Evolutionary conservation across 2,888 invertebrate genomes (phyloP).

Genomic region (Balanococcus diminutus): DNA sequence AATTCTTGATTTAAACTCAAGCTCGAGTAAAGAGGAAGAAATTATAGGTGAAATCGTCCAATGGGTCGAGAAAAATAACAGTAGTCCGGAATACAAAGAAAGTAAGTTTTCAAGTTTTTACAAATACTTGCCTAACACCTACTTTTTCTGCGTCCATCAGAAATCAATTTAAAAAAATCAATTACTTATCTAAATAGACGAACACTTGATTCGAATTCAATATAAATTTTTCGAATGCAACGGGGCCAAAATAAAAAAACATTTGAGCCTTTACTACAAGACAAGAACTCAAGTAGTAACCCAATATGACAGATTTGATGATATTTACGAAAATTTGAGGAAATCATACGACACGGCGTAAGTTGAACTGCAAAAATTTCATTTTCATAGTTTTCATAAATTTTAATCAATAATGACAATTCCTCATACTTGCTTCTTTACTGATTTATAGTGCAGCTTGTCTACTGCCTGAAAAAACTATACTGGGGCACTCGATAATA

Average conservation of each 20-base stretch:
- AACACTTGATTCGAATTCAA: background rate
- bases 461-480: background rate
- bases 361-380: background rate
- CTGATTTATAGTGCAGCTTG: background rate
- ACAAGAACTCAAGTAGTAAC: background rate
- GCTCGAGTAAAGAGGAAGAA: background rate
- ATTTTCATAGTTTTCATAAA: background rate
- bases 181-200: background rate
- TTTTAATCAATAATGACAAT: background rate
- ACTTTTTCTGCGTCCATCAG: too few relatives aligned
- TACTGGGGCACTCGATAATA: background rate
- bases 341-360: background rate
- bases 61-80: background rate
- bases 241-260: background rate
- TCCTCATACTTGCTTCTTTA: background rate
- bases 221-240: background rate
- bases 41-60: background rate
- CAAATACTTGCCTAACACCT: too few relatives aligned
- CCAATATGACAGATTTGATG: background rate
- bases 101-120: too few relatives aligned
- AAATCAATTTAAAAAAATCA: too few relatives aligned
- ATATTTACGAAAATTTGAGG: constrained; percentile 18
- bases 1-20: background rate
- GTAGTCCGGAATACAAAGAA: background rate
- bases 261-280: background rate